A percentile compares a stretch with the other conserved stretches of the same genome.
Evolutionary conservation across 2,888 invertebrate species (phyloP).

Genomic region (Nowickia ferox): DNA sequence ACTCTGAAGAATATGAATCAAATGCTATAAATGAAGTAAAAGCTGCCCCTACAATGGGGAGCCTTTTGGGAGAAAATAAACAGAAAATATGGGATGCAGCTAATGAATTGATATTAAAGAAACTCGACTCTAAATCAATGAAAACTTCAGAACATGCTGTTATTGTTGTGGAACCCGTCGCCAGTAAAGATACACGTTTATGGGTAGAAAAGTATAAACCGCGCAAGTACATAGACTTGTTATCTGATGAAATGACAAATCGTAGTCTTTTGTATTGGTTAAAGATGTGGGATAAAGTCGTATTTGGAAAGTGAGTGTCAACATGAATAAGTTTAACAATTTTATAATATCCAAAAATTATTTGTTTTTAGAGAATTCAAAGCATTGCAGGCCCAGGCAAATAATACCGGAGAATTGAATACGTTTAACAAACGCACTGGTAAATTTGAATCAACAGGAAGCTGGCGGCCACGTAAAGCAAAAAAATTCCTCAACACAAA

Average conservation of each 20-base stretch:
- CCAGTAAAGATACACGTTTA: slow-evolving; percentile 82
- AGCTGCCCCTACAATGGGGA: slow-evolving; percentile 77
- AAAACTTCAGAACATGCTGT: slow-evolving; percentile 30
- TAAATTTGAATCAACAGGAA: slow-evolving; percentile 84
- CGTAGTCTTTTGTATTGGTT: slow-evolving; percentile 95
- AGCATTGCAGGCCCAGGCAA: slow-evolving; percentile 76
- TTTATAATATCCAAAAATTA: background rate
- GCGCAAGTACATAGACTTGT: slow-evolving; percentile 91
- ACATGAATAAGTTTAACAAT: background rate
- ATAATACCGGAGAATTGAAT: slow-evolving; percentile 81
- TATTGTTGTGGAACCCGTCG: slow-evolving; percentile 59
- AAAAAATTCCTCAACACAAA: slow-evolving; percentile 85
- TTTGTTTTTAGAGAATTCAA: slow-evolving; percentile 82
- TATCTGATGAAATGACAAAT: slow-evolving; percentile 97
- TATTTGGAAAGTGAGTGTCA: slow-evolving; percentile 86
- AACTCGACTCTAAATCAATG: slow-evolving; percentile 43
- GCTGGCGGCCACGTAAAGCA: slow-evolving; percentile 81
- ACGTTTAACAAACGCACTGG: slow-evolving; percentile 86
- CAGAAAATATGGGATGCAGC: slow-evolving; percentile 88
- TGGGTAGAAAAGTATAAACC: slow-evolving; percentile 98
- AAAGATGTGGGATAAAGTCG: slow-evolving; percentile 97
- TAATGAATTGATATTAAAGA: slow-evolving; percentile 83
- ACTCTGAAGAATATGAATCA: slow-evolving; percentile 85
- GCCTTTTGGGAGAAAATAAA: slow-evolving; percentile 85
- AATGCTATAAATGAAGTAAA: slow-evolving; percentile 83